Base-by-base conservation (phyloP, 1,140 invertebrate genomes). In the Delia radicum region DNA sequence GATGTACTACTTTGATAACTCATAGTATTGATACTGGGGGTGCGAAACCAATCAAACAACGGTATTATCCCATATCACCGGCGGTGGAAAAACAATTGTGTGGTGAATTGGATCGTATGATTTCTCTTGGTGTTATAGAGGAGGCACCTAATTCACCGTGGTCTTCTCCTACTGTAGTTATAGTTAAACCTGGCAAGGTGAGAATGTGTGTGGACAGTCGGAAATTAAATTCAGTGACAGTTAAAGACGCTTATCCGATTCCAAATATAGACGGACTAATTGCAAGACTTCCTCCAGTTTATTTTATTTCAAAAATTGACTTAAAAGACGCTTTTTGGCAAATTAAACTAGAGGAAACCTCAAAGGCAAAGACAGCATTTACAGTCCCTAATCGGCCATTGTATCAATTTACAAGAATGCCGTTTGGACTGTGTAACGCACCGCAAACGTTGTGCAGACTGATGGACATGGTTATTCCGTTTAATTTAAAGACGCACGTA, bases 301-400 rank as follows among this genome's bases (percentile, higher is more conserved):
- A n/a, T n/a, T n/a, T n/a, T n/a, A n/a, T n/a, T n/a, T n/a, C n/a
- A n/a, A n/a, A n/a, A n/a, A n/a, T n/a, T n/a, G n/a, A n/a, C n/a
- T n/a, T n/a, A n/a, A n/a, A n/a, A n/a, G n/a, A n/a, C n/a, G 75
- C 73, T 12, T 76, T 69, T 37, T 76, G 72, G 63, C 77, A 78
- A 10, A 74, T 78, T 24, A 21, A 29, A 0, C 42, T 76, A 61
- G 46, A 67, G 7, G 75, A 74, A 69, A 21, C 55, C 7, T 76
- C 75, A n/a, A 29, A 24, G 18, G 75, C 42, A 24, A 76, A 48
- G 73, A 78, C 75, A 0, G 65, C 73, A 6, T 76, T 78, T 28
- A 74, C 75, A 0, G 71, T 74, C 10, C 75, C 75, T 13, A 61
- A 42, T 72, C 10, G n/a, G n/a, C n/a, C n/a, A n/a, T n/a, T n/a